A percentile compares a stretch with the other conserved stretches of the same genome.
phyloP scores from a whole-genome alignment of 1,140 invertebrate genomes.

The Manduca sexta region DNA sequence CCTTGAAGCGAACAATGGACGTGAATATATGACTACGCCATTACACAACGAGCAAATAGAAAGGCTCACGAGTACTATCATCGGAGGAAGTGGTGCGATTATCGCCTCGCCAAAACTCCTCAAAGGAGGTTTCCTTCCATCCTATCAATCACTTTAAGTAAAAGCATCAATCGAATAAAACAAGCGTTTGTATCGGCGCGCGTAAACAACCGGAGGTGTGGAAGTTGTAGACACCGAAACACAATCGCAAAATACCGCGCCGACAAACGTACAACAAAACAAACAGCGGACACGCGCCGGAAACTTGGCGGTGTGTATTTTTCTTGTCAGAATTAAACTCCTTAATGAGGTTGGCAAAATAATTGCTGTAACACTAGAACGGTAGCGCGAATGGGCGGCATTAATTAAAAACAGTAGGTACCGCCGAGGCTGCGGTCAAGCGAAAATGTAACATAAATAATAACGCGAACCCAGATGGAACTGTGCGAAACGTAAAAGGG shows the following conservation, averaged over 20 bases:
- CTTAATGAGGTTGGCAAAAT: slow-evolving; percentile 65
- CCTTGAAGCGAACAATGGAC: no score
- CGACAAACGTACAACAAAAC: no score
- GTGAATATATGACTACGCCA: no score
- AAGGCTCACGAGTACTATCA: no score
- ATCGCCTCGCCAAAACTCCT: no score
- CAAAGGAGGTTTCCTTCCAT: no score
- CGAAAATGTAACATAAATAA: slow-evolving; percentile 62
- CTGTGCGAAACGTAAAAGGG: slow-evolving; percentile 52
- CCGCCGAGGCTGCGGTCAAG: slow-evolving; percentile 47
- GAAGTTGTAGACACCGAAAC: slow-evolving; percentile 26
- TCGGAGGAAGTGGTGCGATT: no score
- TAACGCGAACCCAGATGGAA: slow-evolving; percentile 44
- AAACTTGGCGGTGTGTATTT: slow-evolving; percentile 43
- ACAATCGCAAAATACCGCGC: slow-evolving; percentile 29
- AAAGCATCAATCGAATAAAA: slow-evolving; percentile 23
- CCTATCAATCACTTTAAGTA: slow-evolving; percentile 18
- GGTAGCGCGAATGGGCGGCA: slow-evolving; percentile 44
- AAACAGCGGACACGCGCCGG: slow-evolving; percentile 15
- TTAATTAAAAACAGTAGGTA: slow-evolving; percentile 67
- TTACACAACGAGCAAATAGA: no score
- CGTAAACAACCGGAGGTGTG: slow-evolving; percentile 23
- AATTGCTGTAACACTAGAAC: slow-evolving; percentile 67
- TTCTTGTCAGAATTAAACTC: slow-evolving; percentile 51
- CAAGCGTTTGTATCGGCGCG: slow-evolving; percentile 19